Evolutionary conservation across 1,140 invertebrate species (phyloP).

Genomic region (Euborellia annulipes): DNA sequence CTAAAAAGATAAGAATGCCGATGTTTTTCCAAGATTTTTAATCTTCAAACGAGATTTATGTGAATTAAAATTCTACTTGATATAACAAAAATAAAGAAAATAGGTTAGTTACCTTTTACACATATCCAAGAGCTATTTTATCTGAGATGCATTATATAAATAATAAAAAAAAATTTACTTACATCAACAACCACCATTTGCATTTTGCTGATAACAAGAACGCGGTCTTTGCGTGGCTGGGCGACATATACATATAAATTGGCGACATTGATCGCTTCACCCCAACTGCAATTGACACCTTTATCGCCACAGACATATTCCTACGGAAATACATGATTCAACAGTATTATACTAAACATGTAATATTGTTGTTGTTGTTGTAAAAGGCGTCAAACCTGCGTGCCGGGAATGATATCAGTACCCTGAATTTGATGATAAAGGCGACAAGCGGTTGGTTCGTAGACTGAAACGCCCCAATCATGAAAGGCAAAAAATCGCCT

Average conservation of each 20-base stretch:
- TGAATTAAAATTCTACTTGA: no score
- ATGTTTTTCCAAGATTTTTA: no score
- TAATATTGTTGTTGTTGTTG: no score
- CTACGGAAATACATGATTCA: no score
- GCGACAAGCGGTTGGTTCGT: conserved; percentile 56
- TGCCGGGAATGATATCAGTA: conserved; percentile 58
- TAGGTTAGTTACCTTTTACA: no score
- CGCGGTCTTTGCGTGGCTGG: conserved; percentile 52
- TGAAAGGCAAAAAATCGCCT: conserved; percentile 60
- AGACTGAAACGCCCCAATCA: conserved; percentile 57
- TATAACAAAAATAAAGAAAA: no score
- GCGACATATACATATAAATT: conserved; percentile 59
- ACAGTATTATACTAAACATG: no score
- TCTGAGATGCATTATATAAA: no score
- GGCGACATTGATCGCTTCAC: conserved; percentile 53
- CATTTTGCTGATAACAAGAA: conserved; percentile 54
- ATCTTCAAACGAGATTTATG: no score
- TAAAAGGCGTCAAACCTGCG: conserved; percentile 34
- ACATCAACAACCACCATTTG: conserved; percentile 60
- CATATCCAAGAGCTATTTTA: no score
- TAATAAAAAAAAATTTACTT: conserved; percentile 21
- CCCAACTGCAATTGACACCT: conserved; percentile 50
- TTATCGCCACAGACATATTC: conserved; percentile 56
- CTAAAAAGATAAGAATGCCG: no score
- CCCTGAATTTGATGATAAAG: conserved; percentile 55